Evolutionary conservation across 2,797 vertebrate genomes (phyloP), one percentile per base, ranked within the genome.

Genomic region (Orientallactaga sibirica): DNA sequence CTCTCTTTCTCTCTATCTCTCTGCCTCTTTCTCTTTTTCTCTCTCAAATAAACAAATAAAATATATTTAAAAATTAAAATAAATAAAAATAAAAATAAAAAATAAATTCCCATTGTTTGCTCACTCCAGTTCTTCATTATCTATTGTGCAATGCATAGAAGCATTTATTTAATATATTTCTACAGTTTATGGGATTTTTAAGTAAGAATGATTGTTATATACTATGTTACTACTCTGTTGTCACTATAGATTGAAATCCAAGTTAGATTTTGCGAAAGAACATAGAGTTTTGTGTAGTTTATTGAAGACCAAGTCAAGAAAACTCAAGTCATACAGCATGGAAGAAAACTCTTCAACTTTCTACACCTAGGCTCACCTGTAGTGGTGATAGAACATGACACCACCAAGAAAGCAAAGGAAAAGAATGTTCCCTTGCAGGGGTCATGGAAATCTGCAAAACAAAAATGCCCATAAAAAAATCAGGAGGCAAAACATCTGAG

Each of bases 401-500:
- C 55, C 16, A 37, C 18, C 52, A 48, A 37, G 70, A 71, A 71
- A 77, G 14, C 14, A 78, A 89, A 93, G 15, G 19, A 62, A 83
- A 80, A 62, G 5, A 2, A 33, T 25, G 16, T 7, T 12, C 25
- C 33, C 27, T 77, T 67, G 11, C 33, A 78, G 15, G 82, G 68
- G 58, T 80, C 6, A 24, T 66, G 37, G 79, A 93, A 79, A 43
- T 75, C 86, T 83, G 41, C 4, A 24, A 74, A 92, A 58, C 22
- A 78, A 66, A 18, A 67, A 19, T 87, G 58, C 12, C 9, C 9
- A 9, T 29, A 29, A 55, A 37, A 37, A 58, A 66, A 29, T 25
- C 27, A 79, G n/a, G 27, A 48, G 24, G 9, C 1, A 3, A 70
- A 48, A 6, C 2, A 33, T 71, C 24, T 64, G 18, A 18, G 9